Evolutionary conservation across 2,113 vertebrate genomes (phyloP), one percentile per base, ranked within the genome.

Genomic region (Eira barbara): DNA sequence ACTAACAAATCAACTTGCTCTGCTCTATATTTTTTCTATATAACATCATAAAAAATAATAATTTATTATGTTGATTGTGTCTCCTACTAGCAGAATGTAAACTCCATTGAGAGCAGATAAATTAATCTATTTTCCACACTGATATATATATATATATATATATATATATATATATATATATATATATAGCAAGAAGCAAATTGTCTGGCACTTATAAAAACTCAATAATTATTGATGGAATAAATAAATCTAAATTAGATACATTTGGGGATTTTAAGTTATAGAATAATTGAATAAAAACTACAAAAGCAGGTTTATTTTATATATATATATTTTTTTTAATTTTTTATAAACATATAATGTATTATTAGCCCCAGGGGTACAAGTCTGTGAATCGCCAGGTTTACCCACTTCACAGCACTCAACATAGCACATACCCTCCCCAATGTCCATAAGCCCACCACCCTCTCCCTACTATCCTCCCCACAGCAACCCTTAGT

Each of bases 381-480:
- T 52, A 52, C 14, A 52, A 14, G 49, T 52, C 49, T 52, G 14
- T 52, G 14, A 4, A 52, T 52, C 14, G 14, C 49, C 49, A 52
- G 49, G 49, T 52, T 52, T 52, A 52, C 49, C 4, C 49, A 52
- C 14, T 52, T 52, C 49, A 52, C 49, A 52, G 14, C 49, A 52
- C 14, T 15, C 49, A 52, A 3, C 14, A 52, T 52, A 52, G 49
- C 14, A 52, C 49, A 52, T 52, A 52, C 14, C 49, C 14, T 52
- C 49, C 49, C 49, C 49, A 52, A 52, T 52, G 49, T 52, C 49
- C 49, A 52, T 52, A 52, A 49, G 1, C 14, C 49, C 49, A 52
- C 49, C 4, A 14, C 49, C 4, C 49, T 15, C 4, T 15, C 49
- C 14, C 49, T 14, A 49, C 3, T 3, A 2, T 2, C 13, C 49